Conservation (phyloP, 2,113 vertebrate genomes). For the Odontesthes bonariensis region DNA sequence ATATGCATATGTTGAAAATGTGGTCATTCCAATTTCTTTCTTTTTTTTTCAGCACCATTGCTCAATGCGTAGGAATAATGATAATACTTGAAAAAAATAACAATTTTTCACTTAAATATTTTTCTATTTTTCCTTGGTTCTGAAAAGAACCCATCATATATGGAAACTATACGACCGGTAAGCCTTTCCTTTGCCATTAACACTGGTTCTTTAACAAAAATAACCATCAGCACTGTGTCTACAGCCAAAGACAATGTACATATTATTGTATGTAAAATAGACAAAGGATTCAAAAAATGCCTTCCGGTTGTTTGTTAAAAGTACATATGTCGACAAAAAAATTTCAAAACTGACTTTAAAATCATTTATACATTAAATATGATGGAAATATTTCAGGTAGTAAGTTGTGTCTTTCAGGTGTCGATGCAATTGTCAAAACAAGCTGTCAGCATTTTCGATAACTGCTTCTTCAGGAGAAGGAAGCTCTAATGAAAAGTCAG, state of each 20-base stretch:
- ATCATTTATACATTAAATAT: not conserved
- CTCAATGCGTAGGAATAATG: not conserved
- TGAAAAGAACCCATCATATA: not conserved
- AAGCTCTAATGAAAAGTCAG: not conserved
- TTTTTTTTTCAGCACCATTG: not conserved
- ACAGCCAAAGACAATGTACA: too few relatives aligned
- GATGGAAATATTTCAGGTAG: not conserved
- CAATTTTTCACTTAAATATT: not conserved
- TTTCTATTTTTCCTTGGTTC: not conserved
- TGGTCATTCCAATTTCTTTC: not conserved
- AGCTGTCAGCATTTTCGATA: not conserved
- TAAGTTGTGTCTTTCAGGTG: slow-evolving; percentile 4
- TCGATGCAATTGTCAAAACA: slow-evolving; percentile 6
- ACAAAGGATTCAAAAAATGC: too few relatives aligned
- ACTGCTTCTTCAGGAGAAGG: not conserved
- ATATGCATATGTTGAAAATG: not conserved
- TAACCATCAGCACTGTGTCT: too few relatives aligned
- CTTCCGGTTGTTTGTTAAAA: too few relatives aligned
- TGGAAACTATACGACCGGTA: not conserved
- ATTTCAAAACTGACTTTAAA: too few relatives aligned
- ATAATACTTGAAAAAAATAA: not conserved
- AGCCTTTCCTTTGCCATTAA: not conserved
- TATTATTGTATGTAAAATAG: too few relatives aligned
- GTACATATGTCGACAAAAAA: too few relatives aligned
- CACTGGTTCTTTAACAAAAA: too few relatives aligned